Conservation (phyloP, 2,888 invertebrate species). For the Chrysolina americana region DNA sequence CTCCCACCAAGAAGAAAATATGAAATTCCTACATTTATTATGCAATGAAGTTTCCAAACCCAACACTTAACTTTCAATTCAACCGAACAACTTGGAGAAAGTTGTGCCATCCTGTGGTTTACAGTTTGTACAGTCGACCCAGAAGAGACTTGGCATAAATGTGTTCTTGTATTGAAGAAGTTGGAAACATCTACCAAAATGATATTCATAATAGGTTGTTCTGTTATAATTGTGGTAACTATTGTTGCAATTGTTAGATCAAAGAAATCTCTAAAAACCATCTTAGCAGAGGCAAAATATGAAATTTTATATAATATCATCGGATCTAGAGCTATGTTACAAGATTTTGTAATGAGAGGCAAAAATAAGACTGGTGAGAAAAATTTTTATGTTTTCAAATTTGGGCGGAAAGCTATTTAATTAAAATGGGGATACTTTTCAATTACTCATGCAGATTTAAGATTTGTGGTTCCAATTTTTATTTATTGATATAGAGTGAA, state of each 20-base stretch:
- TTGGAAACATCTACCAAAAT: slow-evolving; percentile 47
- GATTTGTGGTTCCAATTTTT: too few relatives aligned
- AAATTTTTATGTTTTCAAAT: not conserved
- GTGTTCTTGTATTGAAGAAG: not conserved
- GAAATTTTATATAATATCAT: slow-evolving; percentile 75
- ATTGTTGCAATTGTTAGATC: slow-evolving; percentile 68
- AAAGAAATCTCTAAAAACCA: slow-evolving; percentile 72
- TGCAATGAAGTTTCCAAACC: slow-evolving; percentile 1
- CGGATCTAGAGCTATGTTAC: slow-evolving; percentile 74
- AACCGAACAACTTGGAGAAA: slow-evolving; percentile 12
- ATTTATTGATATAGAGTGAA: too few relatives aligned
- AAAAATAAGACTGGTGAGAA: slow-evolving; percentile 73
- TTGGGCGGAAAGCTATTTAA: not conserved
- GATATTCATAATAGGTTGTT: slow-evolving; percentile 61
- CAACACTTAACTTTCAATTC: not conserved
- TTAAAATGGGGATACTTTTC: not conserved
- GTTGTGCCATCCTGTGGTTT: not conserved
- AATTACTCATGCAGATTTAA: not conserved
- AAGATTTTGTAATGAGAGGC: slow-evolving; percentile 74
- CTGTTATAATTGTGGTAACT: slow-evolving; percentile 59
- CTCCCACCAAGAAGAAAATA: not conserved
- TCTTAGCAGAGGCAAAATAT: slow-evolving; percentile 72
- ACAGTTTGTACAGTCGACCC: not conserved
- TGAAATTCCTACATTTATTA: not conserved
- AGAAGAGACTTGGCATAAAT: not conserved